phyloP scores from a whole-genome alignment of 2,797 vertebrate species.

The Chrysocyon brachyurus region DNA sequence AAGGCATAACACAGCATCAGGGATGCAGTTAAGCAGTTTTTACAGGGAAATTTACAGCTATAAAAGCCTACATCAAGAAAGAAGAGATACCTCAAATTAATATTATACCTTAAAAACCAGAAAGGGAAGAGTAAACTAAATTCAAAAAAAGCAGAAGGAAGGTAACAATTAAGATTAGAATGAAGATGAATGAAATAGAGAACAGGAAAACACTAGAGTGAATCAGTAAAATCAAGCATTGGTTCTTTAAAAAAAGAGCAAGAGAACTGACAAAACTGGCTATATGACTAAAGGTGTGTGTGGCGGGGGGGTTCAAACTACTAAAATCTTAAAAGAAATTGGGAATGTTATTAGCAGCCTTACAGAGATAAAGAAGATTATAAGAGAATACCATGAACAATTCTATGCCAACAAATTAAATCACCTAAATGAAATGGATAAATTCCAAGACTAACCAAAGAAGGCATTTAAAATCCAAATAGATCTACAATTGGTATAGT shows the following conservation, averaged over 20 bases:
- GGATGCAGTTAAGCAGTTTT: background rate
- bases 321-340: background rate
- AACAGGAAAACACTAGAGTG: background rate
- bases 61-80: background rate
- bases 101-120: background rate
- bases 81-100: background rate
- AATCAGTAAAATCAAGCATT: background rate
- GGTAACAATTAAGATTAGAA: background rate
- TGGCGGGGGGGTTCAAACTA: background rate
- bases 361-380: background rate
- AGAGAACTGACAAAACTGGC: background rate
- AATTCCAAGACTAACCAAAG: background rate
- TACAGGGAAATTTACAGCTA: background rate
- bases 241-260: background rate
- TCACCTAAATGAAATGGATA: background rate
- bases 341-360: background rate
- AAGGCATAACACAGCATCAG: background rate
- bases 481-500: background rate
- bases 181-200: background rate
- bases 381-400: background rate
- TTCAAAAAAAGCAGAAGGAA: background rate
- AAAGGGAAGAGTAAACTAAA: background rate
- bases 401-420: background rate
- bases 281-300: background rate
- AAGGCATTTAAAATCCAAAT: background rate